Base-by-base conservation (phyloP, 2,888 invertebrate genomes). In the Saturnia pavonia region DNA sequence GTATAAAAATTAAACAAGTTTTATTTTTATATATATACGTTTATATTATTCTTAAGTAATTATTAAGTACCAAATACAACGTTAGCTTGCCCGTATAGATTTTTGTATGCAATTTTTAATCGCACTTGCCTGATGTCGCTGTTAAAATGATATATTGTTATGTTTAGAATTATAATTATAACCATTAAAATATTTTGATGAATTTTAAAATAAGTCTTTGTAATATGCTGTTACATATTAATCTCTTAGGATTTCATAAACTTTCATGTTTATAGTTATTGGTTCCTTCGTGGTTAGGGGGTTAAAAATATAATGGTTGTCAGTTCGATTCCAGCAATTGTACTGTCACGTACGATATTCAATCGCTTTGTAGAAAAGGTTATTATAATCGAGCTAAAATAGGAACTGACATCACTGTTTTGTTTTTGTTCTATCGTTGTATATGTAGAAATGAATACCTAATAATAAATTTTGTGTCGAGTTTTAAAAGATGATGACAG, bases 31-130 rank as follows among this genome's bases (percentile, higher is more conserved):
- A 68, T 72, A 65, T 71, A 73, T 66, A 72, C 72, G 73, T 76
- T 74, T 72, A 69, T 66, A 67, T 65, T 73, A 72, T 70, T 72
- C 73, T 60, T 73, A 71, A 67, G 19, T 60, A 60, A 40, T 71
- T 73, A 71, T 72, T 63, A 73, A 74, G 72, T 77, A 72, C 69
- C 54, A 76, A 72, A 74, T 73, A 16, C 69, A 74, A 74, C 48
- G 70, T 72, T 69, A 72, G 74, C 78, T 80, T 80, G 80, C 80
- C 78, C 77, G 76, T 76, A 72, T 75, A 22, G 66, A n/a, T 74
- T 73, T 72, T 69, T 73, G 72, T 77, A 72, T 70, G 27, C 22
- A 51, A 14, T 27, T 22, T 27, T 34, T 70, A 75, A 70, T 27
- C 75, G 57, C 69, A 74, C 74, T 80, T 80, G 75, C 77, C 77